Base-by-base conservation (phyloP, 2,888 invertebrate genomes). In the Fissipunctia ypsillon region DNA sequence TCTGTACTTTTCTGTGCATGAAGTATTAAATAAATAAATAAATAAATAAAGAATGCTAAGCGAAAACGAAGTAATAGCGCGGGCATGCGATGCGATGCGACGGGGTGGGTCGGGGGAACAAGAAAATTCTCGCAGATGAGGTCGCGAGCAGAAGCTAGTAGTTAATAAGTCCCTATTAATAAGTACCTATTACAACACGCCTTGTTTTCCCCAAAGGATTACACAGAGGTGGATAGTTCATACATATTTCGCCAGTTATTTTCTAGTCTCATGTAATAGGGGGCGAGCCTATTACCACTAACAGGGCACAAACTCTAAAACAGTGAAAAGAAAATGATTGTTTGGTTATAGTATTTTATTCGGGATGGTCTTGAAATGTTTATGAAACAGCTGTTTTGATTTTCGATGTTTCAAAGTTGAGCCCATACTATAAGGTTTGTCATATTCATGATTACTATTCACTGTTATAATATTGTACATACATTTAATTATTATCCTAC, bases 311-410 rank as follows among this genome's bases (percentile, higher is more conserved):
- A 38, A 31, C 3, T 9, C 0, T 5, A 2, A 35, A n/a, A n/a
- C 10, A 0, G n/a, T 9, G 5, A 25, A 38, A 25, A 19, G 9
- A 50, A 50, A 14, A 25, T 1, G 2, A 16, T 1, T 35, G n/a
- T 38, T 9, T 3, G 0, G n/a, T 10, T n/a, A 0, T n/a, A n/a
- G n/a, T n/a, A 16, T n/a, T n/a, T n/a, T 16, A 2, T 35, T 35
- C 35, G 2, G 9, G 9, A 9, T 59, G 16, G 5, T 9, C 9
- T 35, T 38, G 59, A 9, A 16, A 16, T 5, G 2, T n/a, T 38
- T 16, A 35, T 60, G 35, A 16, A 16, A n/a, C 2, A 16, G 9
- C 35, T 6, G 9, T 35, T 16, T 60, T 38, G n/a, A 25, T 25
- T 19, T 60, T 10, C 16, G 4, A 16, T n/a, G 35, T 60, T n/a